Percentiles rank a stretch among this genome's conserved stretches.
Conservation (phyloP, 2,113 vertebrate genomes). For the Eublepharis macularius region DNA sequence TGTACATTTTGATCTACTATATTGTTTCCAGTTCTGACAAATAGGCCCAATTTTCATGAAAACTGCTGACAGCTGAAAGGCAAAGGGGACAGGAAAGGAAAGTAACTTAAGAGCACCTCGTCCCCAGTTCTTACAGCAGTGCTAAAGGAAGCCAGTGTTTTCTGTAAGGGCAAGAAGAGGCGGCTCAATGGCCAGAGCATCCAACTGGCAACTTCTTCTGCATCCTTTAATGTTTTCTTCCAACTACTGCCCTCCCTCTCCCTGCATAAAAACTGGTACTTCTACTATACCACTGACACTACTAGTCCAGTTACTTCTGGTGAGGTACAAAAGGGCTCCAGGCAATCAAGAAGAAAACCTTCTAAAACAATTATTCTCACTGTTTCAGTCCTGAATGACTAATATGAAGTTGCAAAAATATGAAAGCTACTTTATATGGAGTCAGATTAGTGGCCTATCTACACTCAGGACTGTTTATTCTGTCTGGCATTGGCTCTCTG, state of each 20-base stretch:
- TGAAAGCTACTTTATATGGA: too few species aligned
- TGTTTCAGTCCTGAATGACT: too few species aligned
- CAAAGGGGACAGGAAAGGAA: accelerated
- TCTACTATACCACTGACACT: neutral
- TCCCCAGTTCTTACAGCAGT: neutral
- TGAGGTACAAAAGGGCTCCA: neutral
- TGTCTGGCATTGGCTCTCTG: too few species aligned
- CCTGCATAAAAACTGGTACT: neutral
- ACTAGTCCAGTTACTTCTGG: neutral
- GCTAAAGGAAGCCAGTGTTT: neutral
- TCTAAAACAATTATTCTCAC: too few species aligned
- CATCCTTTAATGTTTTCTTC: neutral
- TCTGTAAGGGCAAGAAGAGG: neutral
- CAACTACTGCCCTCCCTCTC: too few species aligned
- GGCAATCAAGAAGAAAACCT: neutral
- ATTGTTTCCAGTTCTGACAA: neutral
- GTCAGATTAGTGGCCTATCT: too few species aligned
- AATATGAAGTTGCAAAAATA: too few species aligned
- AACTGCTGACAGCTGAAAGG: accelerated
- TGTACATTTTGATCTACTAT: constrained; percentile 1
- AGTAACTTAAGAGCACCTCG: neutral
- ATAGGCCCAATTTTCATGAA: neutral
- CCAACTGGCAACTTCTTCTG: neutral
- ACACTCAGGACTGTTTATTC: too few species aligned
- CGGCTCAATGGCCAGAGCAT: neutral